These are phyloP conservation scores for Coronaproctus castanopsis DNA, from an alignment of 2,888 invertebrate genomes.

Conservation along the genomic window DNA sequence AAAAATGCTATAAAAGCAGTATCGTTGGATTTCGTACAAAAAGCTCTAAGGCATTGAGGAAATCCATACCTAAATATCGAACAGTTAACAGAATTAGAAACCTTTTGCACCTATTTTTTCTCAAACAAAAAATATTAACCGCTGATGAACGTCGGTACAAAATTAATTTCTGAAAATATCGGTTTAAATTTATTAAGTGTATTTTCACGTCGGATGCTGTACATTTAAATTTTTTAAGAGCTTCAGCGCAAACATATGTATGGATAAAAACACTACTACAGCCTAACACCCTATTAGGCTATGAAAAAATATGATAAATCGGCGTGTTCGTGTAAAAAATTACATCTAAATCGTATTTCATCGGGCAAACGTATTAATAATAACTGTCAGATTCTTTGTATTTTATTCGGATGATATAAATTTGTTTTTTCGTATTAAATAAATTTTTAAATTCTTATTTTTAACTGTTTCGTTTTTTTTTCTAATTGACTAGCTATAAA, in stretches of 20 bases:
- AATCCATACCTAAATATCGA: background rate
- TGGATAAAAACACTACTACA: background rate
- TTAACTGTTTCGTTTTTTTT: too few relatives aligned
- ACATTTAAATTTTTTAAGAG: background rate
- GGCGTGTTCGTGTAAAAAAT: too few relatives aligned
- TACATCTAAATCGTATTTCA: too few relatives aligned
- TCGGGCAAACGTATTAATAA: too few relatives aligned
- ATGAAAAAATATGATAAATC: too few relatives aligned
- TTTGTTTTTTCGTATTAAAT: too few relatives aligned
- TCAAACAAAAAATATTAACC: background rate
- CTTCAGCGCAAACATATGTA: background rate
- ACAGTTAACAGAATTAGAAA: background rate
- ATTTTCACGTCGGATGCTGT: background rate
- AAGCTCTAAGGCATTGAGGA: background rate
- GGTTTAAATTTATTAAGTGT: background rate
- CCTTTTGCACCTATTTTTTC: background rate
- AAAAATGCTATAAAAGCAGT: background rate
- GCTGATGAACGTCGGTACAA: background rate
- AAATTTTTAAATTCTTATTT: too few relatives aligned
- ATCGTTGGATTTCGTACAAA: background rate
- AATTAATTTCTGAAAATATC: background rate
- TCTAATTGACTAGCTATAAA: too few relatives aligned
- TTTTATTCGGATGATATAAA: too few relatives aligned
- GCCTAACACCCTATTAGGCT: background rate
- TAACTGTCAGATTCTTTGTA: too few relatives aligned